Conservation (phyloP, 2,888 invertebrate genomes). For the Octonoba sinensis region DNA sequence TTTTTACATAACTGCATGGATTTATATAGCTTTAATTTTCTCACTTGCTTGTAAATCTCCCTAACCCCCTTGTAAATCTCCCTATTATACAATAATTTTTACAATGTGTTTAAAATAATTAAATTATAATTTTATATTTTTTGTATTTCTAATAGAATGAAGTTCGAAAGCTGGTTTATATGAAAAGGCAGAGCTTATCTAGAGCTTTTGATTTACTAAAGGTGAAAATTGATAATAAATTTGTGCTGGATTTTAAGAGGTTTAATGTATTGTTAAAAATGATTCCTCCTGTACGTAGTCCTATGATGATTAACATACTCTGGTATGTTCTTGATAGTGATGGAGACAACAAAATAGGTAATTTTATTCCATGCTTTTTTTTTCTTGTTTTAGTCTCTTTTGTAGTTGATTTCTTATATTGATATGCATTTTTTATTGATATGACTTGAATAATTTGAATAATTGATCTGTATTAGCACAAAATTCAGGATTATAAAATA, state of each 20-base stretch:
- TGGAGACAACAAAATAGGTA: conserved; percentile 68
- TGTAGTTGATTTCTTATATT: neutral
- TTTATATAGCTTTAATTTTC: too few species aligned
- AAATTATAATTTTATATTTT: neutral
- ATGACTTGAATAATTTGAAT: neutral
- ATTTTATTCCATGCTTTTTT: neutral
- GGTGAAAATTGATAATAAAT: conserved; percentile 57
- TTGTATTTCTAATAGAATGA: conserved; percentile 60
- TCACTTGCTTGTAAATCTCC: too few species aligned
- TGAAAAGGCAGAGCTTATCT: conserved; percentile 71
- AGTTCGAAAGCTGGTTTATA: conserved; percentile 68
- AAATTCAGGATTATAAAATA: too few species aligned
- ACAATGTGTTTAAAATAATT: too few species aligned
- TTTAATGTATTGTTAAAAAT: conserved; percentile 70
- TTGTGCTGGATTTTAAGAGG: conserved; percentile 68
- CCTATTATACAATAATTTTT: too few species aligned
- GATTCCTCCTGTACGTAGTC: conserved; percentile 68
- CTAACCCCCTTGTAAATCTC: too few species aligned
- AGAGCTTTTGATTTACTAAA: conserved; percentile 71
- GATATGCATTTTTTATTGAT: neutral
- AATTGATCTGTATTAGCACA: neutral
- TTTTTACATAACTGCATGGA: too few species aligned
- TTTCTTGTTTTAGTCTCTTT: neutral
- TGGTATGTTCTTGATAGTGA: conserved; percentile 72
- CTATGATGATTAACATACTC: conserved; percentile 69